Base-by-base conservation (phyloP, 1,140 invertebrate genomes). In the Ceratina japonica region DNA sequence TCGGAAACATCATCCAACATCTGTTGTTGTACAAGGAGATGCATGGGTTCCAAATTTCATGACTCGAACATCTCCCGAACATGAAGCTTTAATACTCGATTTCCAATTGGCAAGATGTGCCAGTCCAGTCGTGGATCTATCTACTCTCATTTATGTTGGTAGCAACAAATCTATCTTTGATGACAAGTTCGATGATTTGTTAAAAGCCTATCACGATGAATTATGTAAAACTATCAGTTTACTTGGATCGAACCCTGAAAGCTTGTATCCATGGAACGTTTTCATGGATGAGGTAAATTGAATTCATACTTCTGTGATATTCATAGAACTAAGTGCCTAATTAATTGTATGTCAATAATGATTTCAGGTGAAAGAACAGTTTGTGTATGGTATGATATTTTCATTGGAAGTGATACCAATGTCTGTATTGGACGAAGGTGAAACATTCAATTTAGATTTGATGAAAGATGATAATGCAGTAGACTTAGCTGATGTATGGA, bases 21-120 rank as follows among this genome's bases (percentile, higher is more conserved):
- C 93, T 49, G 94, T 95, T 0, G 93, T 96, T 27, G 94, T 93
- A 12, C 95, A 96, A 75, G 96, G 96, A 0, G 96, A 96, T 88
- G 94, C 94, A 49, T 96, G 95, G 95, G 94, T 94, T 0, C 95
- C 95, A 54, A 96, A 96, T 87, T 96, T 96, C 85, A 86, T 96
- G 3, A 93, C 94, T 15, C 93, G 93, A 73, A 93, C 94, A 74
- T 81, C 89, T 10, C 86, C 85, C 3, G 75, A 84, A 12, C 92
- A 94, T 1, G 84, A 93, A 65, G 92, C 93, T 59, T 92, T 94
- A 1, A 93, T 96, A 58, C 94, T 96, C 56, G 96, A 96, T 83
- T 96, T 95, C 82, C 95, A 96, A 91, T 82, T 96, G 62, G 88
- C 94, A 1, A 92, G 95, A 90, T 94, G 91, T 69, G 92, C 93